Evolutionary conservation across 2,888 invertebrate genomes (phyloP).

Genomic region (Exocentrus adspersus): DNA sequence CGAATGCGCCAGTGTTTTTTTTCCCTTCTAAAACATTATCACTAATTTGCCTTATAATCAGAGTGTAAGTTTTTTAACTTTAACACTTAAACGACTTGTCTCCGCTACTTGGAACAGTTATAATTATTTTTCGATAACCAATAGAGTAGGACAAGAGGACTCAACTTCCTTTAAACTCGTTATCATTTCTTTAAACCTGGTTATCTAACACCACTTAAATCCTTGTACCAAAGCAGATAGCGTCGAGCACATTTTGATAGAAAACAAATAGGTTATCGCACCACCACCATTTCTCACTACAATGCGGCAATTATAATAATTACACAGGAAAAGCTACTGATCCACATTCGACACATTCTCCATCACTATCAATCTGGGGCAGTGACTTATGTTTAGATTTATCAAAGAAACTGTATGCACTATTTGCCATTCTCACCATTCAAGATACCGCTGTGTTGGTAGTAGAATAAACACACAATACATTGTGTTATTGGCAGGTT

Average conservation of each 20-base stretch:
- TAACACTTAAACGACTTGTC: too few relatives aligned
- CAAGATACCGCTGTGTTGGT: slow-evolving; percentile 4
- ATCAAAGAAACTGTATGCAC: neutral
- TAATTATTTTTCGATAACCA: too few relatives aligned
- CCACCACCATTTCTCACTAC: neutral
- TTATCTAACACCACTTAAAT: neutral
- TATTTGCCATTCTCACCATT: slow-evolving; percentile 30
- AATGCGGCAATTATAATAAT: slow-evolving; percentile 2
- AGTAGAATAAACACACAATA: slow-evolving; percentile 20
- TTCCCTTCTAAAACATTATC: too few relatives aligned
- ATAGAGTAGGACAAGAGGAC: too few relatives aligned
- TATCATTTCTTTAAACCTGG: neutral
- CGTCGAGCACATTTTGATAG: neutral
- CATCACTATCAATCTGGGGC: neutral
- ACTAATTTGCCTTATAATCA: too few relatives aligned
- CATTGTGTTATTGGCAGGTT: slow-evolving; percentile 3
- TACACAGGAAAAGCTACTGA: neutral
- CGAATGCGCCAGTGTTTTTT: too few relatives aligned
- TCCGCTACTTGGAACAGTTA: too few relatives aligned
- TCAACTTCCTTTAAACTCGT: too few relatives aligned
- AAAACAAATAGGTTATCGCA: neutral
- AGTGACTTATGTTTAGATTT: slow-evolving; percentile 3
- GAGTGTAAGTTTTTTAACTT: too few relatives aligned
- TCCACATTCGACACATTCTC: neutral
- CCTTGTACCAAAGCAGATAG: neutral